Base-by-base conservation (phyloP, 2,888 invertebrate species). In the Ferrisia virgata region DNA sequence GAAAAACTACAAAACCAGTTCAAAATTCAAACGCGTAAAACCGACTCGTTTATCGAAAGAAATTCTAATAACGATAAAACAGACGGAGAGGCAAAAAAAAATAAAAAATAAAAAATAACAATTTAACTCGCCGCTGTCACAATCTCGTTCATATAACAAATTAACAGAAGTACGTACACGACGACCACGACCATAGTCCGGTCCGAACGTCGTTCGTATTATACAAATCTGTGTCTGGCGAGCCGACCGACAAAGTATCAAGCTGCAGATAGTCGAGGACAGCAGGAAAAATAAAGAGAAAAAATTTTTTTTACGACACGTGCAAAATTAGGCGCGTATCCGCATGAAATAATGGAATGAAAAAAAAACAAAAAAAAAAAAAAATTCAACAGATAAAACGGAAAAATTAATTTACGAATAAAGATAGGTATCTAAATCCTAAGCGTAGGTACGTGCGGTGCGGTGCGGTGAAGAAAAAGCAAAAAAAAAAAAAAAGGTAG, bases 21-120 rank as follows among this genome's bases (percentile, higher is more conserved):
- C 80, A 31, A 80, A 79, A 47, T 53, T 18, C 31, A 47, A 80
- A 80, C 80, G 80, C 80, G 80, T 80, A 80, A 80, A 80, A 80
- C 80, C n/a, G 80, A 80, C 80, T 80, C 28, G 80, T 80, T 80
- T 80, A 18, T 28, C 11, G 28, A 31, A 53, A 80, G 47, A 28
- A 80, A 80, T 64, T 64, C 58, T 64, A 64, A 47, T 53, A 43
- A 76, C 8, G n/a, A n/a, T n/a, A n/a, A n/a, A n/a, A n/a, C n/a
- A n/a, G n/a, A n/a, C n/a, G n/a, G n/a, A n/a, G n/a, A n/a, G n/a
- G n/a, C n/a, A n/a, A n/a, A n/a, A n/a, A n/a, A n/a, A n/a, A n/a
- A n/a, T n/a, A n/a, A n/a, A n/a, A n/a, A 39, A 28, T 18, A 39
- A 39, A 39, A 33, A 78, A 22, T 6, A 22, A 22, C 8, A 79